These are phyloP conservation scores for Papilio polytes DNA, from an alignment of 1,140 invertebrate species.

Conservation along the genomic window DNA sequence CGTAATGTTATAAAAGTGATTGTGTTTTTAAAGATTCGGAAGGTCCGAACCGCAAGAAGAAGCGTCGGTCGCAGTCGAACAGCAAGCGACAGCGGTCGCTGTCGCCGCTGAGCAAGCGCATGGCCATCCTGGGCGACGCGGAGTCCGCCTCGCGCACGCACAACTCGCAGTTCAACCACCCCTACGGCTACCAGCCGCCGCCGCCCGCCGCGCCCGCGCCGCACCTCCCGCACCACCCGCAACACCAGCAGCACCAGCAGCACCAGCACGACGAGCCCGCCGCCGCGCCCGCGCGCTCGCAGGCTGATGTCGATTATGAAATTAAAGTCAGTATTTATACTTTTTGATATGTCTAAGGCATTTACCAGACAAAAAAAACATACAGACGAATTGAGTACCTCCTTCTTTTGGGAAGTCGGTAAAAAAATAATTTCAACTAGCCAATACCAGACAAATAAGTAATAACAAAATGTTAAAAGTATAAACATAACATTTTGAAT, in stretches of 20 bases:
- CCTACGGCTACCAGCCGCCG: conserved; percentile 78
- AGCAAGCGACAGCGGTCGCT: conserved; percentile 89
- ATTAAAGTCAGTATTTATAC: conserved; percentile 76
- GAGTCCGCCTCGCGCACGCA: conserved; percentile 82
- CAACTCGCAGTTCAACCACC: conserved; percentile 85
- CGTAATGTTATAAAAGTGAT: neutral
- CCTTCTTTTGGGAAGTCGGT: no score
- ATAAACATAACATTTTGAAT: no score
- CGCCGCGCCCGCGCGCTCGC: conserved; percentile 58
- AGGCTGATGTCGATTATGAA: conserved; percentile 87
- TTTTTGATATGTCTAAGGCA: neutral
- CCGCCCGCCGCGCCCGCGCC: conserved; percentile 69
- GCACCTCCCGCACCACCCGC: conserved; percentile 60
- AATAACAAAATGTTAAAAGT: no score
- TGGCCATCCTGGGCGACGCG: conserved; percentile 87
- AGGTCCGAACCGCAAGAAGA: conserved; percentile 85
- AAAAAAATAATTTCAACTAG: no score
- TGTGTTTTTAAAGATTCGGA: conserved; percentile 78
- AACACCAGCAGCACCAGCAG: conserved; percentile 30
- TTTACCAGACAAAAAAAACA: no score
- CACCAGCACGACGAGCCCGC: conserved; percentile 57
- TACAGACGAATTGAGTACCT: no score
- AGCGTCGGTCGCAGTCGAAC: conserved; percentile 84
- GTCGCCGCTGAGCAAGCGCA: conserved; percentile 91
- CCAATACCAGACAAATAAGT: no score